These are phyloP conservation scores for Mythimna pallens DNA, from an alignment of 2,888 invertebrate species.

Conservation along the genomic window DNA sequence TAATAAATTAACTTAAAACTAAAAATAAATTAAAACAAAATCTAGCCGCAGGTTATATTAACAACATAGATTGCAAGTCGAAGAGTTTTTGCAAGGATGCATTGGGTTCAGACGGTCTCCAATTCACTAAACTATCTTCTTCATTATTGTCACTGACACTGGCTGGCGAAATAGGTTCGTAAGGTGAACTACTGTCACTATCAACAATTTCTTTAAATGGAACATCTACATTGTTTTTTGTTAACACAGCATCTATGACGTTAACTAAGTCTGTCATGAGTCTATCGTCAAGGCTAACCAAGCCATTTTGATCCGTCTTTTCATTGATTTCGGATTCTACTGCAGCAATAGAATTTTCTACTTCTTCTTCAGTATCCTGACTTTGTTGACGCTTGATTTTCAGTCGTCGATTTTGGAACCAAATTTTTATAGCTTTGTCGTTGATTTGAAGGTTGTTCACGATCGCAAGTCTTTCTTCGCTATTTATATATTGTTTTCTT, in stretches of 20 bases:
- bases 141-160: constrained; percentile 62
- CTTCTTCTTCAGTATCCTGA: constrained; percentile 51
- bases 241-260: too few species aligned
- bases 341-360: constrained; percentile 15
- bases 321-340: too few species aligned
- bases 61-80: too few species aligned
- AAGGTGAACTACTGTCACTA: constrained; percentile 58
- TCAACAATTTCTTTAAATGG: too few species aligned
- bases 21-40: too few species aligned
- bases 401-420: constrained; percentile 95
- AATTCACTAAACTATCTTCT: constrained; percentile 62
- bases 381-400: constrained; percentile 87
- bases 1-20: too few species aligned
- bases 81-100: too few species aligned
- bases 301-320: too few species aligned
- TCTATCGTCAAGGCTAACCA: too few species aligned
- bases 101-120: constrained; percentile 15
- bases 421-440: constrained; percentile 94
- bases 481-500: constrained; percentile 92
- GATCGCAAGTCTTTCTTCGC: constrained; percentile 92
- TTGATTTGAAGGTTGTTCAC: constrained; percentile 91
- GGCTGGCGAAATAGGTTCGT: constrained; percentile 82
- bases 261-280: too few species aligned
- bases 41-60: too few species aligned
- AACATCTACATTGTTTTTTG: too few species aligned